These are phyloP conservation scores for Galagoides demidoff DNA, from an alignment of 2,797 vertebrate genomes.

Conservation along the genomic window DNA sequence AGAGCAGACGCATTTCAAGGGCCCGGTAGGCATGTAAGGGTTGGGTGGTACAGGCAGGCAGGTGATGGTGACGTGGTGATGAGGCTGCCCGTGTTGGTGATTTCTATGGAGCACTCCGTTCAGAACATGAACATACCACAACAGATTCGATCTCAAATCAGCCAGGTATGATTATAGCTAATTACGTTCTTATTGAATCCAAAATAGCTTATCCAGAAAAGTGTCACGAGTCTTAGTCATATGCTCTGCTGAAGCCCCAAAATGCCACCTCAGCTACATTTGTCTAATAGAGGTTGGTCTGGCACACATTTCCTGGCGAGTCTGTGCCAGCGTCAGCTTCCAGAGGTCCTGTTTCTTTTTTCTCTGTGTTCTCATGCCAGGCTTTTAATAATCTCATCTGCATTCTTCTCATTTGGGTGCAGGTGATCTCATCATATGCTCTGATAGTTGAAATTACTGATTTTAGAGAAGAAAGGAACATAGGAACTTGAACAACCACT, in stretches of 20 bases:
- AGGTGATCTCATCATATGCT: constrained; percentile 6
- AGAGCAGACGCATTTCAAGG: not conserved
- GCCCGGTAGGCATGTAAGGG: not conserved
- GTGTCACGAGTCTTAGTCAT: constrained; percentile 23
- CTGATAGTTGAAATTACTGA: not conserved
- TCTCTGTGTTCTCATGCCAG: not conserved
- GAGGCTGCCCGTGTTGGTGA: not conserved
- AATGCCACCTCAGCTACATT: not conserved
- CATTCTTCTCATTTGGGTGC: not conserved
- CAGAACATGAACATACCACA: not conserved
- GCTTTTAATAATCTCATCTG: not conserved
- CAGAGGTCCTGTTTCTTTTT: not conserved
- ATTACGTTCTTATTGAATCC: constrained; percentile 61
- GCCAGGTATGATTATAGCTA: constrained; percentile 25
- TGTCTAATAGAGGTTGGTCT: not conserved
- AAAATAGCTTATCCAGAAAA: constrained; percentile 44
- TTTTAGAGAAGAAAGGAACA: not conserved
- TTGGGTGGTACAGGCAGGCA: not conserved
- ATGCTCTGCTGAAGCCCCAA: not conserved
- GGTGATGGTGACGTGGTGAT: not conserved
- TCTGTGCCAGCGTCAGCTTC: not conserved
- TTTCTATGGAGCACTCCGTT: not conserved
- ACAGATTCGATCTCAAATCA: not conserved
- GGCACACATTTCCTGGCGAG: not conserved
- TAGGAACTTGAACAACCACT: not conserved